phyloP scores from a whole-genome alignment of 64 coral and sea anemone species.

The Dendrophyllia cribrosa region DNA sequence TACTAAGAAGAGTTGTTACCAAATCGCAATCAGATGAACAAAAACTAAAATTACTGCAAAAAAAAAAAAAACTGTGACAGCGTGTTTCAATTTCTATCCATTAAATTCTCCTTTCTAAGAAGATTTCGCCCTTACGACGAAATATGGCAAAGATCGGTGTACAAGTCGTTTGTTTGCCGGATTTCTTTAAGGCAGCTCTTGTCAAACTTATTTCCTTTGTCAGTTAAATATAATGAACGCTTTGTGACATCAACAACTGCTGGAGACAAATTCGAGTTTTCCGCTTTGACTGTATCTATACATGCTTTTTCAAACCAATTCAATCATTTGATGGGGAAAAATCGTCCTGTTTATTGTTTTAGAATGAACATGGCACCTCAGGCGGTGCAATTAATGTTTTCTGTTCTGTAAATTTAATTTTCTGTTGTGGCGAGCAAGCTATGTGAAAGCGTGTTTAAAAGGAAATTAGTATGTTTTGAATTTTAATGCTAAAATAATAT shows the following conservation, averaged over 20 bases:
- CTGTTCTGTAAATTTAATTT: constrained; percentile 16
- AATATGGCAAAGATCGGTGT: background rate
- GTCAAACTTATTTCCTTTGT: background rate
- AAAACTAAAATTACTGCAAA: background rate
- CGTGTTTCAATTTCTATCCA: background rate
- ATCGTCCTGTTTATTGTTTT: background rate
- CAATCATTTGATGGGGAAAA: background rate
- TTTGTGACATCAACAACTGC: background rate
- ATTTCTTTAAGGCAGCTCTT: background rate
- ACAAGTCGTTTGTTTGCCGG: background rate
- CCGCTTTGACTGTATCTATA: background rate
- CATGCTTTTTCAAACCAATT: background rate
- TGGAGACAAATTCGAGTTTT: background rate
- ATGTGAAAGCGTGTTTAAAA: background rate
- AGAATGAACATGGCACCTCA: constrained; percentile 40
- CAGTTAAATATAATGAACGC: background rate
- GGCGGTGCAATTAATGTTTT: background rate
- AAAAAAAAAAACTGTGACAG: background rate
- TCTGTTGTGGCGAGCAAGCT: constrained; percentile 11
- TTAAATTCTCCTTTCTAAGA: background rate
- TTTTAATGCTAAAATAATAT: constrained; percentile 1
- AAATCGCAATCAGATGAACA: background rate
- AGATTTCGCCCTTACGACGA: background rate
- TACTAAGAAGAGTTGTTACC: constrained; percentile 2
- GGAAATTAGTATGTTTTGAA: constrained; percentile 16